Evolutionary conservation across 92 coral and sea anemone species (phyloP), one percentile per base, ranked within the genome.

Genomic region (Ricordea florida): DNA sequence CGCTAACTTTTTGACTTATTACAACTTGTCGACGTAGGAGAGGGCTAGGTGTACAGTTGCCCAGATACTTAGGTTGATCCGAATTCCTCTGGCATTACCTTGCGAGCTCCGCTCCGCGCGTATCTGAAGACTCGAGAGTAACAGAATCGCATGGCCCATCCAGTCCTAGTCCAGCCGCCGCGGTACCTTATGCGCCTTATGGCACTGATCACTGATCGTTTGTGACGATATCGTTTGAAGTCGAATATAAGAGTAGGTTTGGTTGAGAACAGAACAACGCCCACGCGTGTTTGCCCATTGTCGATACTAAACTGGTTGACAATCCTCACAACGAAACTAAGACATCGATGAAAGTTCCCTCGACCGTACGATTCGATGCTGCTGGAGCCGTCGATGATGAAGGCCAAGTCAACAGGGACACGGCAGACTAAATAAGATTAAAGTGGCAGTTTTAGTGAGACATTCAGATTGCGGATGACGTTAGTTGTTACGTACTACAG

Each of bases 361-460:
- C 31, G 62, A 14, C 91, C 91, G 33, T 55, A 50, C 5, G 7
- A 22, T 34, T 88, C 96, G 49, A 85, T 75, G 41, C 92, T 75
- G 42, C 90, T 81, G 23, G 96, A 90, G 2, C 92, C 96, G 23
- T 90, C 96, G 43, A 90, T 74, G 21, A 90, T 50, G 78, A 90
- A 90, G 16, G 75, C 96, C 49, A 90, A 55, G 45, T 90, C 96
- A 16, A 90, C 75, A 0, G 53, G 86, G 24, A 85, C 83, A 23
- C 63, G 67, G 74, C 96, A 90, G 1, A 42, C n/a, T n/a, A n/a
- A n/a, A n/a, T 86, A 78, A 66, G 41, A 71, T n/a, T n/a, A n/a
- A n/a, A n/a, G n/a, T n/a, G n/a, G n/a, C n/a, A n/a, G n/a, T n/a
- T n/a, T n/a, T n/a, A n/a, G n/a, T n/a, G n/a, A n/a, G n/a, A n/a